Percentiles rank a stretch among this genome's conserved stretches.
Conservation (phyloP, 2,113 vertebrate species). For the Xiphorhynchus elegans region DNA sequence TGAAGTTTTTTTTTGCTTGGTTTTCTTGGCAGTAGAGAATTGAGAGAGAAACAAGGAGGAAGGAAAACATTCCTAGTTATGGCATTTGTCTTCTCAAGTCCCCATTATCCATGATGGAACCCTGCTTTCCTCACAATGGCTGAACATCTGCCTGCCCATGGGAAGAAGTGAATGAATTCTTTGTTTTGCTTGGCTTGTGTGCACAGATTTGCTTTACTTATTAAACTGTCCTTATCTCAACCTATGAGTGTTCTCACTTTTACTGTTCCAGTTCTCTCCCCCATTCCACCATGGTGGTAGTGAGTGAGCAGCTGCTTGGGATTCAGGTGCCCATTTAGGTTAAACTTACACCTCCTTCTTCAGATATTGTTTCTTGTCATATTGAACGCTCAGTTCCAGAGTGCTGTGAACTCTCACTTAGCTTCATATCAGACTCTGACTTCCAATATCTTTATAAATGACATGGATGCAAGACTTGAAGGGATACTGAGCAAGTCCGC, state of each 20-base stretch:
- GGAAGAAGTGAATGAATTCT: background rate
- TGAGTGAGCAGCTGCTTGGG: fast-evolving
- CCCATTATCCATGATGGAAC: fast-evolving
- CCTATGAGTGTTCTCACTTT: background rate
- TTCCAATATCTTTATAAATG: background rate
- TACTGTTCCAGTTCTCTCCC: background rate
- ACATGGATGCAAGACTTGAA: background rate
- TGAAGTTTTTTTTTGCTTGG: background rate
- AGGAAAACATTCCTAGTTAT: fast-evolving
- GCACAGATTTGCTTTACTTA: background rate
- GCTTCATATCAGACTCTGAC: background rate
- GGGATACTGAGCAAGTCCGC: background rate
- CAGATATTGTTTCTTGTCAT: background rate
- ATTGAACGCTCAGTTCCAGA: background rate
- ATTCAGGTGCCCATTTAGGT: background rate
- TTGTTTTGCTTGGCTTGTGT: background rate
- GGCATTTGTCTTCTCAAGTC: background rate
- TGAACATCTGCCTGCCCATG: background rate
- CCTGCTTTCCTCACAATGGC: background rate
- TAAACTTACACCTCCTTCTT: background rate
- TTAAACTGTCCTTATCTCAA: background rate
- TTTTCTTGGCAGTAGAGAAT: background rate
- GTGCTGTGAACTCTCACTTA: background rate
- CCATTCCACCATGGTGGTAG: background rate
- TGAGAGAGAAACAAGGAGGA: background rate